Evolutionary conservation across 2,888 invertebrate genomes (phyloP).

Genomic region (Acrobasis repandana): DNA sequence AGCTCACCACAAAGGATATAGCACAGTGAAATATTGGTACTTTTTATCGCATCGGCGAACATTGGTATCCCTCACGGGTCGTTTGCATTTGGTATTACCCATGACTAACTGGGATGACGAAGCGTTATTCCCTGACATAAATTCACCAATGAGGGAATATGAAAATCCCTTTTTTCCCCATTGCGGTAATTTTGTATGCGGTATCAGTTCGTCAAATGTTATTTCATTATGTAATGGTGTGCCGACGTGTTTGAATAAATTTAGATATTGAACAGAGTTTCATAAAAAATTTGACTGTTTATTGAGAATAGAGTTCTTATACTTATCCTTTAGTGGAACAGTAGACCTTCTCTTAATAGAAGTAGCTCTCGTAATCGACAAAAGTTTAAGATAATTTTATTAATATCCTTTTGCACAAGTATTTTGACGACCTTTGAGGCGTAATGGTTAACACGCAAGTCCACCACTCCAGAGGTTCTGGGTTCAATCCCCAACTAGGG

Average conservation of each 20-base stretch:
- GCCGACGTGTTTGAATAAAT: conserved; percentile 13
- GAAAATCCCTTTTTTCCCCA: conserved; percentile 18
- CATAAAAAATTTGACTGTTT: no score
- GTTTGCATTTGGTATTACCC: conserved; percentile 34
- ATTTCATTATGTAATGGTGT: conserved; percentile 8
- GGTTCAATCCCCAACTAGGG: no score
- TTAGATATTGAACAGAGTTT: conserved; percentile 1
- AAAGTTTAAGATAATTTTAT: no score
- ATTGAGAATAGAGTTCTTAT: no score
- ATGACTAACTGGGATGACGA: conserved; percentile 34
- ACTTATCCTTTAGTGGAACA: no score
- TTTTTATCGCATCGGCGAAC: conserved; percentile 15
- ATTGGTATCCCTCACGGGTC: conserved; percentile 29
- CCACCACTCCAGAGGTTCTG: no score
- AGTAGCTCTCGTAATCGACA: no score
- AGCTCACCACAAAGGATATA: no score
- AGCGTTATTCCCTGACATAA: conserved; percentile 31
- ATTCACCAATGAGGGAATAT: conserved; percentile 24
- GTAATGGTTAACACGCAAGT: no score
- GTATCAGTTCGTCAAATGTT: conserved; percentile 6
- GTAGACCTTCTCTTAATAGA: no score
- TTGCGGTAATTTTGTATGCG: conserved; percentile 16
- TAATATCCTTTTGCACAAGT: no score
- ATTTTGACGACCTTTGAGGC: no score
- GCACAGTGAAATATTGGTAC: conserved; percentile 13